Conservation (phyloP, 2,113 vertebrate species). For the Australoheros scitulus region DNA sequence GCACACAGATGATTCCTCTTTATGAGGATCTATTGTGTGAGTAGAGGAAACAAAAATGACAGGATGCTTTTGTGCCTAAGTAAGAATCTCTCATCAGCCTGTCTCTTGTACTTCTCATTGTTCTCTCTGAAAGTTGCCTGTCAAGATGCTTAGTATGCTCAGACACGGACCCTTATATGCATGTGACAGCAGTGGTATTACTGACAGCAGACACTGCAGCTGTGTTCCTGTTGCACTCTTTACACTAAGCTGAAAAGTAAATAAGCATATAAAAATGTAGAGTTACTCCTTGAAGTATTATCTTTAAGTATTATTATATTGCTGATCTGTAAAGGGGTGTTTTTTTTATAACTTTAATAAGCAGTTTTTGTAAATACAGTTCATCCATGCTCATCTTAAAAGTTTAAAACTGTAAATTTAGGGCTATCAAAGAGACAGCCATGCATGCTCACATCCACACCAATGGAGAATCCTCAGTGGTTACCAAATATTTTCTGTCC, state of each 20-base stretch:
- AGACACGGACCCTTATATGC: background rate
- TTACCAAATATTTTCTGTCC: background rate
- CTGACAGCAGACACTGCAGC: background rate
- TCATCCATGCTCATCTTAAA: too few relatives aligned
- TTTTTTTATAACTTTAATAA: too few relatives aligned
- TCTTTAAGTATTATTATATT: too few relatives aligned
- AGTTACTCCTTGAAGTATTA: too few relatives aligned
- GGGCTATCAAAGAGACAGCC: background rate
- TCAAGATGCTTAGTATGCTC: background rate
- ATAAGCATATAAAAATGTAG: background rate
- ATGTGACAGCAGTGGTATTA: background rate
- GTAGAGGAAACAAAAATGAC: slow-evolving; percentile 51
- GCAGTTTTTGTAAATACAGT: too few relatives aligned
- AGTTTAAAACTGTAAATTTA: accelerated
- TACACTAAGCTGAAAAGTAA: background rate
- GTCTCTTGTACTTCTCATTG: background rate
- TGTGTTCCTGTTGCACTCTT: background rate
- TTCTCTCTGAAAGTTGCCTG: background rate
- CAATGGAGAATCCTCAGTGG: background rate
- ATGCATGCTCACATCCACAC: background rate
- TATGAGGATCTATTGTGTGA: slow-evolving; percentile 50
- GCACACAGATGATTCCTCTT: slow-evolving; percentile 68
- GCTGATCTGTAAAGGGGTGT: too few relatives aligned
- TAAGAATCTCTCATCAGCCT: background rate
- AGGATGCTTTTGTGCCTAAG: slow-evolving; percentile 46